Conservation (phyloP, 2,113 vertebrate species). For the Calypte anna region DNA sequence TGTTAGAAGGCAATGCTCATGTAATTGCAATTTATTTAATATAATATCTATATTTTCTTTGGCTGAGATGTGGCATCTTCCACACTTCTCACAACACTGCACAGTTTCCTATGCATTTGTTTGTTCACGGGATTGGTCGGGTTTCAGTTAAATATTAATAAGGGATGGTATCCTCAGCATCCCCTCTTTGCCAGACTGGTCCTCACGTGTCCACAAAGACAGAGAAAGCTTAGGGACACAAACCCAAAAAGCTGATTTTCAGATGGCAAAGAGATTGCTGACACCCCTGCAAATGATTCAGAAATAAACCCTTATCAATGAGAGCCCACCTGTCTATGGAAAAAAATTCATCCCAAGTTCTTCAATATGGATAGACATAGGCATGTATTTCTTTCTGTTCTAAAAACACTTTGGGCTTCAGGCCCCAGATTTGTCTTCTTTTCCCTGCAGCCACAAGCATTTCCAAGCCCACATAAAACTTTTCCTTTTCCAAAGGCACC, state of each 20-base stretch:
- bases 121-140: background rate
- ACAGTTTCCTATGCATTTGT: background rate
- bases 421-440: background rate
- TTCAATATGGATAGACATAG: background rate
- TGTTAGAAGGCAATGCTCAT: background rate
- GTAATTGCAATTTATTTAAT: rapidly evolving
- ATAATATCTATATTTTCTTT: background rate
- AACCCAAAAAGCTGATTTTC: background rate
- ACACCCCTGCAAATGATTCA: background rate
- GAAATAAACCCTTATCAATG: background rate
- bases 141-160: background rate
- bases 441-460: background rate
- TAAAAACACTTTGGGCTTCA: background rate
- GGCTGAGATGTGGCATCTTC: background rate
- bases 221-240: background rate
- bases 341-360: background rate
- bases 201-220: background rate
- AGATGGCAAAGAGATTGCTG: background rate
- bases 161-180: background rate
- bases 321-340: background rate
- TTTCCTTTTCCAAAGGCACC: background rate
- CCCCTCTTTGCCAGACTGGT: background rate
- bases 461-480: background rate
- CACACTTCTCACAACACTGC: background rate
- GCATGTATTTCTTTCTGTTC: background rate